Base-by-base conservation (phyloP, 2,797 vertebrate genomes). In the Valencia hispanica region DNA sequence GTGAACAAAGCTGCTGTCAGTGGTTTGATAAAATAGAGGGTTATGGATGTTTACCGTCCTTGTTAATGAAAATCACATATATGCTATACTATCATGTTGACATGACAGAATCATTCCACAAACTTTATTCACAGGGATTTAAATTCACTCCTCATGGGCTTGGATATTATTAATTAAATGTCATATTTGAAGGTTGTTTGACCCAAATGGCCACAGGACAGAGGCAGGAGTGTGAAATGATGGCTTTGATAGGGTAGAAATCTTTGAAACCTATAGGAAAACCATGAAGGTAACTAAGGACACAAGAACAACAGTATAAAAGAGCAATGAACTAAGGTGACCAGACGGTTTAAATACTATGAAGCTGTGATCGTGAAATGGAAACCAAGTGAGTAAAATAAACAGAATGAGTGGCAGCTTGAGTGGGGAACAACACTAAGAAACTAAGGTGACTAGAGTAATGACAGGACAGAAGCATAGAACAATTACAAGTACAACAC, bases 1-100 rank as follows among this genome's bases (percentile, higher is more conserved):
- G 45, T 74, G 68, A 43, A 68, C 1, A 4, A 17, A 79, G 65
- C 47, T 51, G 53, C 43, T 68, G 79, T 71, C 7, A 32, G 20
- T 70, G 70, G 34, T 76, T 34, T 48, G 0, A 14, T 0, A 2
- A 15, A 30, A 41, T 20, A 47, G 51, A 72, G 34, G 48, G 65
- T 34, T 65, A 69, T 41, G 5, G 7, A 63, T 43, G 72, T 15
- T 25, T 50, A n/a, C 22, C 15, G 22, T n/a, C 36, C 22, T 25
- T 65, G 20, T 36, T 25, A 41, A 66, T 36, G 32, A 36, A 63
- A 63, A 66, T 65, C 20, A 25, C 61, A 36, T 66, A 65, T 11
- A 11, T 39, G 32, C 20, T 12, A 12, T 36, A 20, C 5, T 36
- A 12, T 34, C 57, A 34, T 15, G 30, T 18, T 18, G 22, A 8